Percentiles rank a stretch among this genome's conserved stretches.
phyloP scores from a whole-genome alignment of 1,140 invertebrate genomes.

The Drosophila sulfurigaster region DNA sequence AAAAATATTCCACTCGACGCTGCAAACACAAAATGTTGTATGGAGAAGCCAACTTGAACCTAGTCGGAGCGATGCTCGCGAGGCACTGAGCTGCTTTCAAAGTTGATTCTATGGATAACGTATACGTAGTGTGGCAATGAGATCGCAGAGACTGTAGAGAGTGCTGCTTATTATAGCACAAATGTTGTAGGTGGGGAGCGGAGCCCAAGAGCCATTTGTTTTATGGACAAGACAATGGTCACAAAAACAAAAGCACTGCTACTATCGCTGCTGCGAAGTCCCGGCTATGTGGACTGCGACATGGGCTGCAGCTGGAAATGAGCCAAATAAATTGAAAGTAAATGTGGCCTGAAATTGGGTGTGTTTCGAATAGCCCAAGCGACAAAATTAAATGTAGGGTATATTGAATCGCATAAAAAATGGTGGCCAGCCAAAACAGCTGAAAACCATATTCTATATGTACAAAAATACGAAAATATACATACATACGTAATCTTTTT shows the following conservation, averaged over 20 bases:
- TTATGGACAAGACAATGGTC: conserved; percentile 45
- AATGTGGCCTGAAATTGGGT: conserved; percentile 55
- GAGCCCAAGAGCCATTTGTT: conserved; percentile 46
- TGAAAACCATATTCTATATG: conserved; percentile 7
- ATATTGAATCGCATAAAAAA: conserved; percentile 29
- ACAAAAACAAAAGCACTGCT: conserved; percentile 7
- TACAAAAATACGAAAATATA: conserved; percentile 13
- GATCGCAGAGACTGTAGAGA: conserved; percentile 25
- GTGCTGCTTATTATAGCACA: conserved; percentile 50
- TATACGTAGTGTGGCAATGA: conserved; percentile 6
- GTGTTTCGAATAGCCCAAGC: conserved; percentile 37
- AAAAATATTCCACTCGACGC: conserved; percentile 38
- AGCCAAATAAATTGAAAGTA: conserved; percentile 61
- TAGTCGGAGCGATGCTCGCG: conserved; percentile 45
- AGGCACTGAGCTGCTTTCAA: conserved; percentile 55
- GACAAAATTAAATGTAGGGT: conserved; percentile 45
- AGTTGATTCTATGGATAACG: conserved; percentile 54
- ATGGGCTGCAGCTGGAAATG: conserved; percentile 65
- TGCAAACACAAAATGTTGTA: conserved; percentile 11
- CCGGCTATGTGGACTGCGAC: conserved; percentile 31
- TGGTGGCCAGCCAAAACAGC: background rate
- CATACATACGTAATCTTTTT: conserved; percentile 24
- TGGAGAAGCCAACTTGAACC: conserved; percentile 26
- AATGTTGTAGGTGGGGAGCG: background rate
- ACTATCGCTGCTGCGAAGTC: background rate